Conservation (phyloP, 2,888 invertebrate genomes). For the Harpagoxenus sublaevis region DNA sequence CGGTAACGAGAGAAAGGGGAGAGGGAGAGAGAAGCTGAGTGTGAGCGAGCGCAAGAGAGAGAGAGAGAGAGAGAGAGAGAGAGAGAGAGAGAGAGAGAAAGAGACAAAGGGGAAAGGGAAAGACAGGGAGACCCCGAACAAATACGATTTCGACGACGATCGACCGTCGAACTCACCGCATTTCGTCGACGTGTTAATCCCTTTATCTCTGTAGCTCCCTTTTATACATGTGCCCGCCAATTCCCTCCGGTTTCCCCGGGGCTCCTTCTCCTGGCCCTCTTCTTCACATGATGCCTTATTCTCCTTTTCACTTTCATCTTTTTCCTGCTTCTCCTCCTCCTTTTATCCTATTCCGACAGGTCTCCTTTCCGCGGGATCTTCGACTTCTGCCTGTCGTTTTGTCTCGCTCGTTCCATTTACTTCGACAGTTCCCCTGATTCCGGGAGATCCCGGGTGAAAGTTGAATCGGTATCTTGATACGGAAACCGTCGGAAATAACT, state of each 20-base stretch:
- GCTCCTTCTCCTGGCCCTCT: slow-evolving; percentile 9
- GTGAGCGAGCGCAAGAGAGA: neutral
- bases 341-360: slow-evolving; percentile 2
- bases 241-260: slow-evolving; percentile 19
- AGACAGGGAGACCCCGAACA: slow-evolving; percentile 37
- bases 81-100: neutral
- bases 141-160: slow-evolving; percentile 63
- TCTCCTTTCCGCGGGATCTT: slow-evolving; percentile 19
- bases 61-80: too few species aligned
- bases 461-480: slow-evolving; percentile 19
- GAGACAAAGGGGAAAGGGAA: neutral
- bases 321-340: neutral
- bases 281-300: neutral
- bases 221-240: slow-evolving; percentile 24
- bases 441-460: slow-evolving; percentile 8
- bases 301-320: neutral
- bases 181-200: slow-evolving; percentile 68
- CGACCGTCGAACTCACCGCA: slow-evolving; percentile 59
- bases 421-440: slow-evolving; percentile 9
- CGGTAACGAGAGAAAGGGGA: slow-evolving; percentile 5
- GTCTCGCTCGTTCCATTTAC: slow-evolving; percentile 50
- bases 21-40: neutral
- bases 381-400: slow-evolving; percentile 44
- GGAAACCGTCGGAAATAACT: slow-evolving; percentile 15
- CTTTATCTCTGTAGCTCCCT: slow-evolving; percentile 58